Percentiles rank a stretch among this genome's conserved stretches.
Conservation (phyloP, 2,113 vertebrate genomes). For the Ameiurus melas region DNA sequence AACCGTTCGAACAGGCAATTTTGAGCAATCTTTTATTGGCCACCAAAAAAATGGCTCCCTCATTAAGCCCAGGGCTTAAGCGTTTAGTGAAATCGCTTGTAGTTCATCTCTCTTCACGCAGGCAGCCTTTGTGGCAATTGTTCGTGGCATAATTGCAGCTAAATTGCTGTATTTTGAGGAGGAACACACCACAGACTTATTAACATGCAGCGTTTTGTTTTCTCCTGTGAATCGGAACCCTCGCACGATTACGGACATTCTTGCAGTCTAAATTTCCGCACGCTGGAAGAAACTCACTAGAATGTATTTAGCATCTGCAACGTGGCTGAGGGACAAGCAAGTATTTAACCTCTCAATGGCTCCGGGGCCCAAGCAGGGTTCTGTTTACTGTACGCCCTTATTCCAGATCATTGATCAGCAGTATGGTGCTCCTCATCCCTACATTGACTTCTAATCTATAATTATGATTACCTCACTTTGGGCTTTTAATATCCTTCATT, state of each 20-base stretch:
- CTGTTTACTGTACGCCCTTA: conserved; percentile 27
- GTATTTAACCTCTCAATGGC: conserved; percentile 41
- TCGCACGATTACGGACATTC: conserved; percentile 56
- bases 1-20: neutral
- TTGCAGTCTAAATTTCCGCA: conserved; percentile 60
- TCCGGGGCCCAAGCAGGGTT: neutral
- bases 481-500: conserved; percentile 31
- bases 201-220: conserved; percentile 68
- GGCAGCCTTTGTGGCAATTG: conserved; percentile 44
- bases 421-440: conserved; percentile 11
- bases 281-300: conserved; percentile 65
- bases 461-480: conserved; percentile 49
- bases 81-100: conserved; percentile 28
- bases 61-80: conserved; percentile 7
- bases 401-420: conserved; percentile 14
- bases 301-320: conserved; percentile 67
- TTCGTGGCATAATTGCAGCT: conserved; percentile 66
- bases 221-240: conserved; percentile 62
- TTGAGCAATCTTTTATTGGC: neutral
- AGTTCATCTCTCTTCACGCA: conserved; percentile 39
- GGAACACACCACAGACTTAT: conserved; percentile 57
- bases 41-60: neutral
- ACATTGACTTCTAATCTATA: conserved; percentile 33
- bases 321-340: conserved; percentile 51
- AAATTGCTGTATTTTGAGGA: conserved; percentile 60